These are phyloP conservation scores for Rhinoraja longicauda DNA, from an alignment of 2,797 vertebrate species.

Conservation along the genomic window DNA sequence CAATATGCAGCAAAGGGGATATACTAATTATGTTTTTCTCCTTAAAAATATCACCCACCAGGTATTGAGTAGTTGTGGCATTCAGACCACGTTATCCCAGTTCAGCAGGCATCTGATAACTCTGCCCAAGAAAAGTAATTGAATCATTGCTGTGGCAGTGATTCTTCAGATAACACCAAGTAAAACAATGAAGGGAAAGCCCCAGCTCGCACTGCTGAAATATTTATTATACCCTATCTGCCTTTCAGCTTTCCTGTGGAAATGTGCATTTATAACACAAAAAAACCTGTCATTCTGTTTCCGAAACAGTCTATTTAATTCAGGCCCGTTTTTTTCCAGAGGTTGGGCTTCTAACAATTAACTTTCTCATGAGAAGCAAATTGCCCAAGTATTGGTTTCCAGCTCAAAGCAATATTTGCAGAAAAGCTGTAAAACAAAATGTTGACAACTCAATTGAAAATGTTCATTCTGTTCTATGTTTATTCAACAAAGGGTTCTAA, in stretches of 20 bases:
- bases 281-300: slow-evolving; percentile 21
- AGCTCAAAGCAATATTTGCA: slow-evolving; percentile 44
- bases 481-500: not conserved
- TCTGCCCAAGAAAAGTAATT: slow-evolving; percentile 23
- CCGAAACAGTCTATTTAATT: slow-evolving; percentile 21
- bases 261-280: slow-evolving; percentile 19
- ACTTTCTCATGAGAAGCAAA: slow-evolving; percentile 57
- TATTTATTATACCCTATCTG: slow-evolving; percentile 34
- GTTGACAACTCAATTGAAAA: not conserved
- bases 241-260: slow-evolving; percentile 36
- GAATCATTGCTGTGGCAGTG: not conserved
- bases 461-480: not conserved
- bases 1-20: not conserved
- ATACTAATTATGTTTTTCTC: not conserved
- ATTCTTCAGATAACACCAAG: slow-evolving; percentile 25
- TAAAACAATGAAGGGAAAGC: slow-evolving; percentile 68
- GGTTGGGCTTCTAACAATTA: slow-evolving; percentile 62
- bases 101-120: not conserved
- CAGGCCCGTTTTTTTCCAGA: not conserved
- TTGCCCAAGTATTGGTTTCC: slow-evolving; percentile 48
- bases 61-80: not conserved
- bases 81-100: not conserved
- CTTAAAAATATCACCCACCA: not conserved
- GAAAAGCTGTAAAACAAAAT: not conserved
- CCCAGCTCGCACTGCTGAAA: slow-evolving; percentile 14